Conservation (phyloP, 1,140 invertebrate species). For the Leptinotarsa defecta region DNA sequence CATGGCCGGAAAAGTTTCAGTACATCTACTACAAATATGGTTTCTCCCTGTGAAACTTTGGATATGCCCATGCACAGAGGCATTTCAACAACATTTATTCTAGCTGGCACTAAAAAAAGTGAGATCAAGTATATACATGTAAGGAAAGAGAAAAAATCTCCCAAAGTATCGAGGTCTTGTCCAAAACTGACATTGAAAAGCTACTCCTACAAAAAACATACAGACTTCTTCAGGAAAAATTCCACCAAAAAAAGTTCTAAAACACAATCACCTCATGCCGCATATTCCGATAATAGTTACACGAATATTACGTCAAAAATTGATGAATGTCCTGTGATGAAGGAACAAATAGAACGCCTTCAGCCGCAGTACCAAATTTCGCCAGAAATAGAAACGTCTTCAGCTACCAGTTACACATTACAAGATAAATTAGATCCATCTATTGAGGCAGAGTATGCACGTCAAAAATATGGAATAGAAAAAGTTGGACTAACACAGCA, state of each 20-base stretch:
- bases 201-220: slow-evolving; percentile 6
- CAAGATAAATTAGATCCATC: slow-evolving; percentile 26
- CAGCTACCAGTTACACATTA: not conserved
- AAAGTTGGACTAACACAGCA: slow-evolving; percentile 25
- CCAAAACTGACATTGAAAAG: slow-evolving; percentile 15
- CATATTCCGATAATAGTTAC: slow-evolving; percentile 22
- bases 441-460: slow-evolving; percentile 23
- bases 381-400: not conserved
- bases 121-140: not conserved
- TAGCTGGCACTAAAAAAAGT: not conserved
- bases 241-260: not conserved
- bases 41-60: not conserved
- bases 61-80: not conserved
- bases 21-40: not conserved
- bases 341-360: slow-evolving; percentile 12
- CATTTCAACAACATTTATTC: not conserved
- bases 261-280: slow-evolving; percentile 28
- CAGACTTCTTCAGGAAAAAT: not conserved
- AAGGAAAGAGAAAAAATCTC: not conserved
- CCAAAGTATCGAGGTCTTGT: slow-evolving; percentile 10
- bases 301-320: slow-evolving; percentile 11
- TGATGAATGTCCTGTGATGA: slow-evolving; percentile 15
- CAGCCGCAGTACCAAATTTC: slow-evolving; percentile 28
- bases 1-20: not conserved
- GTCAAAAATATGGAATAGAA: slow-evolving; percentile 25